Base-by-base conservation (phyloP, 35 echinoderm and acorn worm species). In the Nesometra sesokonis region DNA sequence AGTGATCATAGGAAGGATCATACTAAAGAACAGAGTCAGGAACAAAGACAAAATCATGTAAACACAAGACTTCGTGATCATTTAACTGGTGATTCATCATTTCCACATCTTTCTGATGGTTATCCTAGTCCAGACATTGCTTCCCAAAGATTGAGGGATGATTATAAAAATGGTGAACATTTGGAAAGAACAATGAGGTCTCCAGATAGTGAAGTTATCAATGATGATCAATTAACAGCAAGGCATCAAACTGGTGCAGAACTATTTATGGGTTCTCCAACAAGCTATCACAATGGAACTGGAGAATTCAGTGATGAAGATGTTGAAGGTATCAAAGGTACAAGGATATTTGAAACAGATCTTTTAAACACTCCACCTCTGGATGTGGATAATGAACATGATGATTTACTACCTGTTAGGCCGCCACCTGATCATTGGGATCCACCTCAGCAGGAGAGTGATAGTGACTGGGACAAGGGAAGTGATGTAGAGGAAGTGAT, bases 401-500 rank as follows among this genome's bases (percentile, higher is more conserved):
- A 67, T 13, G 52, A 67, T 19, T 19, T 67, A 19, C 23, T 67
- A 23, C 81, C 81, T 30, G 17, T 8, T 11, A 35, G 33, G 37
- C 35, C 33, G 38, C 34, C 34, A 36, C 81, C 34, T 23, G 11
- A 4, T 21, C 34, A 37, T 35, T 83, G 34, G 35, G 81, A 40
- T 15, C 17, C 31, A 84, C 67, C 34, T 78, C 7, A 13, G 35
- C 33, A 76, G 15, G 76, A 77, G 21, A 77, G 0, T 33, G 36
- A 83, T 85, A 57, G 76, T 32, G 34, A 85, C 30, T 80, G 88
- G 82, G 35, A 46, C n/a, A 43, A 7, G 47, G 88, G 35, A 36
- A 29, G 52, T 87, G 90, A 91, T 29, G 52, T 82, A 19, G 80
- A 81, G 31, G 57, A 89, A 79, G 81, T 96, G 23, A 88, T 97